Percentiles rank a stretch among this genome's conserved stretches.
These are phyloP conservation scores for Eidolon helvum DNA, from an alignment of 2,113 vertebrate species.

Conservation along the genomic window DNA sequence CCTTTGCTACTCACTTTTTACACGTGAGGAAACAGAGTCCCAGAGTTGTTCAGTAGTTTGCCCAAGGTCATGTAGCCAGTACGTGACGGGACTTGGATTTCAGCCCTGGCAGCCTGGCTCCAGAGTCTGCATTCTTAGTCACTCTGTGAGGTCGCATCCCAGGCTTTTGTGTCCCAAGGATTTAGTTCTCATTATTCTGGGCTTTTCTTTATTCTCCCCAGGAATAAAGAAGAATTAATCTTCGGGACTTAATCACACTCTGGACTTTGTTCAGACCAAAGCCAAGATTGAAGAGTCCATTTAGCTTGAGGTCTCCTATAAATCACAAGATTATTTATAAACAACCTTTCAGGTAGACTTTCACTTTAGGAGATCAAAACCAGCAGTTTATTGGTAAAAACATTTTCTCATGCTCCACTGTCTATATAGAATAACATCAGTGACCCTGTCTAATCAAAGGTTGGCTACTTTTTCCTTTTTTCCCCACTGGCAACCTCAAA, in stretches of 20 bases:
- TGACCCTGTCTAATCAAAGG: neutral
- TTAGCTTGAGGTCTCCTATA: neutral
- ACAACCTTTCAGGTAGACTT: neutral
- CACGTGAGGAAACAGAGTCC: neutral
- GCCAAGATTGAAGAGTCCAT: neutral
- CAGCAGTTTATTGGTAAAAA: neutral
- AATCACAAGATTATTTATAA: conserved; percentile 24
- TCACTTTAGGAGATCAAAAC: neutral
- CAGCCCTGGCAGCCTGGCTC: neutral
- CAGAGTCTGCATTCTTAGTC: neutral
- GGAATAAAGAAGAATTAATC: conserved; percentile 25
- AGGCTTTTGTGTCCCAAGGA: neutral
- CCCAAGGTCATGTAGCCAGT: neutral
- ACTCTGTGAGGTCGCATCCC: neutral
- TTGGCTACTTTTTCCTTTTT: neutral
- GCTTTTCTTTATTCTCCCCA: conserved; percentile 19
- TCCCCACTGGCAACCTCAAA: neutral
- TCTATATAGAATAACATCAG: neutral
- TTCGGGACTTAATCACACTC: neutral
- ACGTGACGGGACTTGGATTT: neutral
- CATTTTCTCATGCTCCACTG: neutral
- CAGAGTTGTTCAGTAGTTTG: neutral
- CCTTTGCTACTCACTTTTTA: neutral
- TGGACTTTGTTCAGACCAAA: neutral
- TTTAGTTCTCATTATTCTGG: neutral